These are phyloP conservation scores for Teleopsis dalmanni DNA, from an alignment of 1,140 invertebrate genomes.

Conservation along the genomic window DNA sequence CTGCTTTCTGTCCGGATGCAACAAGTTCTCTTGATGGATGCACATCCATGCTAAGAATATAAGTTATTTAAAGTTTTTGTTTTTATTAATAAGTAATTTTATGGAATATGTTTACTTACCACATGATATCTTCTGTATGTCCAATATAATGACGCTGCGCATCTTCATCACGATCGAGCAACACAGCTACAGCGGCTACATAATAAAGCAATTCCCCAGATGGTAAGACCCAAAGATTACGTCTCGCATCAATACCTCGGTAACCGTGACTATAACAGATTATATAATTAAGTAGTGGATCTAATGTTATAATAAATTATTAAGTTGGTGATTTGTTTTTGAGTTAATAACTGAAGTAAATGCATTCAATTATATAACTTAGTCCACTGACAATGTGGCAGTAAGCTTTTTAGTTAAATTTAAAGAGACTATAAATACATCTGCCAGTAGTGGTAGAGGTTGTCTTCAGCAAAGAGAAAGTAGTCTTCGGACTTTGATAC, in stretches of 20 bases:
- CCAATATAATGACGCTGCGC: slow-evolving; percentile 87
- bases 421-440: too few species aligned
- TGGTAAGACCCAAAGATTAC: slow-evolving; percentile 84
- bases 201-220: slow-evolving; percentile 91
- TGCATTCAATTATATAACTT: too few species aligned
- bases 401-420: too few species aligned
- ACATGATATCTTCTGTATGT: slow-evolving; percentile 88
- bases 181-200: slow-evolving; percentile 82
- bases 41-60: slow-evolving; percentile 63
- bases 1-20: slow-evolving; percentile 81
- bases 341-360: too few species aligned
- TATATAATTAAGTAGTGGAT: neutral
- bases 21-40: slow-evolving; percentile 86
- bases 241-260: slow-evolving; percentile 75
- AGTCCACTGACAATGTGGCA: too few species aligned
- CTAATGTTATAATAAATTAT: neutral
- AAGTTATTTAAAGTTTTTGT: neutral
- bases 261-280: slow-evolving; percentile 70
- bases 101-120: slow-evolving; percentile 44
- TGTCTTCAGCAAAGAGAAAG: too few species aligned
- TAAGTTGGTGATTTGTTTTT: neutral
- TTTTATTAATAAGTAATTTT: neutral
- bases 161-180: slow-evolving; percentile 84
- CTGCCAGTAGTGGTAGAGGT: too few species aligned
- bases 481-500: too few species aligned